Percentiles rank a stretch among this genome's conserved stretches.
These are phyloP conservation scores for Miniopterus natalensis DNA, from an alignment of 2,113 vertebrate species.

Conservation along the genomic window DNA sequence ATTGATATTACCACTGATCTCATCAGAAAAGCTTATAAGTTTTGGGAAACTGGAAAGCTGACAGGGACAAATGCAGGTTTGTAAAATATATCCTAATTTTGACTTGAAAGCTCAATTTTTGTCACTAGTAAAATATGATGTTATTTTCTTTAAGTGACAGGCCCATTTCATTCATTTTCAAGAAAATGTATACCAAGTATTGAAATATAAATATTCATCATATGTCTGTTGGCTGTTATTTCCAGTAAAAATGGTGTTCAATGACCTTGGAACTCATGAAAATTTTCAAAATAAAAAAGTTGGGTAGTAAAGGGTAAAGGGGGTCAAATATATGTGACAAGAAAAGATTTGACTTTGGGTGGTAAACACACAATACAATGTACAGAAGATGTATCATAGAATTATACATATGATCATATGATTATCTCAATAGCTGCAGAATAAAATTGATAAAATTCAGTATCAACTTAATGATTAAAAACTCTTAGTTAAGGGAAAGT, in stretches of 20 bases:
- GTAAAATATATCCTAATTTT: conserved; percentile 10
- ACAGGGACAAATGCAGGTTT: neutral
- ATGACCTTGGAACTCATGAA: conserved; percentile 7
- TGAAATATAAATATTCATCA: conserved; percentile 44
- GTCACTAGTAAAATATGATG: conserved; percentile 53
- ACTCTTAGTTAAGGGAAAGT: neutral
- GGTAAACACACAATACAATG: neutral
- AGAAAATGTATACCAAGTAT: conserved; percentile 31
- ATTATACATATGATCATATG: neutral
- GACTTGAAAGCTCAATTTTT: conserved; percentile 31
- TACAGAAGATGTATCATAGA: neutral
- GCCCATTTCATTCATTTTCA: conserved; percentile 39
- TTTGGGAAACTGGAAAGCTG: conserved; percentile 26
- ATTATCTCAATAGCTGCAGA: neutral
- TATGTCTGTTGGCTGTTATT: conserved; percentile 31
- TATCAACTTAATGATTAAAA: neutral
- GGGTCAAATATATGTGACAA: neutral
- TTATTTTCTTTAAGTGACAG: conserved; percentile 44
- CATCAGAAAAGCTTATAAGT: neutral
- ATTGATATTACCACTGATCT: neutral
- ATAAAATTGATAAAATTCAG: neutral
- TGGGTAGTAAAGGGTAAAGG: neutral
- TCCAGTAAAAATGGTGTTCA: conserved; percentile 17
- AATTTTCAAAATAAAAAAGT: conserved; percentile 19
- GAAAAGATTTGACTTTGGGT: neutral